phyloP scores from a whole-genome alignment of 2,113 vertebrate genomes.

The Phoxinus phoxinus region DNA sequence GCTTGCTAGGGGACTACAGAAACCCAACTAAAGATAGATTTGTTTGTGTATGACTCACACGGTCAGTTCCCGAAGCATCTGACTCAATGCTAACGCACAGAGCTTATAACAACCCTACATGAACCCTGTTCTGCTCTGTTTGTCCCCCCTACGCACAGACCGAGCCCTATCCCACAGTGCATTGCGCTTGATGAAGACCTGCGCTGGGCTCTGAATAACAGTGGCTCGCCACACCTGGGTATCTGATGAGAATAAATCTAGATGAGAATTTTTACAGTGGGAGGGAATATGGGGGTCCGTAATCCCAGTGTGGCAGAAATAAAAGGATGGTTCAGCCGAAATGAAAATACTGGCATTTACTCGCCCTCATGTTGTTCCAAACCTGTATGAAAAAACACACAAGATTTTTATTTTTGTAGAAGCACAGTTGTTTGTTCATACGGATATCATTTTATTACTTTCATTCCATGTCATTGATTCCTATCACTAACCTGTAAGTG shows the following conservation, averaged over 20 bases:
- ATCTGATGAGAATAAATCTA: background rate
- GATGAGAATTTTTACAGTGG: constrained; percentile 1
- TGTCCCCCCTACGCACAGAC: background rate
- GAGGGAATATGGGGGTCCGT: background rate
- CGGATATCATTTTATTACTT: background rate
- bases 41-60: constrained; percentile 41
- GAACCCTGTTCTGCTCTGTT: constrained; percentile 27
- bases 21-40: constrained; percentile 43
- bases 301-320: background rate
- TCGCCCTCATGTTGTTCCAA: background rate
- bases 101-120: constrained; percentile 31
- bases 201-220: constrained; percentile 4
- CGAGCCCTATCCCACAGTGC: constrained; percentile 9
- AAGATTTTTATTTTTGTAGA: background rate
- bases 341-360: constrained; percentile 20
- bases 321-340: background rate
- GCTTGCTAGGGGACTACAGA: constrained; percentile 31
- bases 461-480: background rate
- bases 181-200: background rate
- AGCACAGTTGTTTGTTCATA: background rate
- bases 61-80: constrained; percentile 37
- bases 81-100: constrained; percentile 33
- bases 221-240: background rate
- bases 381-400: background rate
- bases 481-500: constrained; percentile 5